Conservation (phyloP, 2,797 vertebrate genomes). For the Gymnodraco acuticeps region DNA sequence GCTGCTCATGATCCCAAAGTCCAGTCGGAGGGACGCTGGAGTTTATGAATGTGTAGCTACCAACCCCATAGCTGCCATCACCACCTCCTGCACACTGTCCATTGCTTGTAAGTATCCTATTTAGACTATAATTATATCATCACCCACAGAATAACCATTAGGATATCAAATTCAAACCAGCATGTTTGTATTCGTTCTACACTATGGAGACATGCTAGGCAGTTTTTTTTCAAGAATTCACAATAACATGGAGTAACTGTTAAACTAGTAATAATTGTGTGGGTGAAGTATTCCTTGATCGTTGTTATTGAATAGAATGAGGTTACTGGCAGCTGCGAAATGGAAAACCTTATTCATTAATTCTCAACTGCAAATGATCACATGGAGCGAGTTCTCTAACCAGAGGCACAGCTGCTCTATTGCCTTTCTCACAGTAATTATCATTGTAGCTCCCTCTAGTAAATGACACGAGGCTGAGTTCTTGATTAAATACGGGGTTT, state of each 20-base stretch:
- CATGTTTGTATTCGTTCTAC: too few relatives aligned
- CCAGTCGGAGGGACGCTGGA: slow-evolving; percentile 87
- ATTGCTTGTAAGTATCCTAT: slow-evolving; percentile 90
- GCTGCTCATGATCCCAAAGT: slow-evolving; percentile 89
- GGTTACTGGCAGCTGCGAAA: not conserved
- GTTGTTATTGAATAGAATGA: not conserved
- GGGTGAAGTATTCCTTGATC: not conserved
- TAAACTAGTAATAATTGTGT: too few relatives aligned
- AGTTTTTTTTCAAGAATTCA: too few relatives aligned
- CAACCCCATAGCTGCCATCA: slow-evolving; percentile 90
- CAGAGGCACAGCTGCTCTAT: slow-evolving; percentile 31
- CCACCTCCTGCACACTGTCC: slow-evolving; percentile 91
- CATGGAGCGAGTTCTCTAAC: not conserved
- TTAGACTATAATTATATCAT: too few relatives aligned
- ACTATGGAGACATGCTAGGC: too few relatives aligned
- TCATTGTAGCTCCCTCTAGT: too few relatives aligned
- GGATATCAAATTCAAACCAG: too few relatives aligned
- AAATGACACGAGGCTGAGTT: too few relatives aligned
- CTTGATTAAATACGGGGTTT: too few relatives aligned
- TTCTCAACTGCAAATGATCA: not conserved
- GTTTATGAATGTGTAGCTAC: slow-evolving; percentile 94
- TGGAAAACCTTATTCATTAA: not conserved
- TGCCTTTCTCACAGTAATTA: slow-evolving; percentile 43
- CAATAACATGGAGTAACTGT: too few relatives aligned
- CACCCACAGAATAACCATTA: too few relatives aligned